Evolutionary conservation across 1,140 invertebrate species (phyloP).

Genomic region (Drosophila novamexicana): DNA sequence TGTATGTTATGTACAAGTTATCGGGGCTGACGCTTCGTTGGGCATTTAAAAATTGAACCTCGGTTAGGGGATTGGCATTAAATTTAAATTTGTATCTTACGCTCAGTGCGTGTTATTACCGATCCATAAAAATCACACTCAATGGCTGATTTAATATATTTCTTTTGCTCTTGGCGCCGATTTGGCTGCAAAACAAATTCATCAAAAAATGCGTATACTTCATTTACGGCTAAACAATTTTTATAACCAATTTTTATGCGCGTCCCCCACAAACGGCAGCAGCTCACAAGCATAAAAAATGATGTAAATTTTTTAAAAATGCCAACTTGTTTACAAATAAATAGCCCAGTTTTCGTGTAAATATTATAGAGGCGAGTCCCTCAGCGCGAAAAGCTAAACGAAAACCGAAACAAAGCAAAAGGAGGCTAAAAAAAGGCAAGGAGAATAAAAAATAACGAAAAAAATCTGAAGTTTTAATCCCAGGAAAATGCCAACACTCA

Average conservation of each 20-base stretch:
- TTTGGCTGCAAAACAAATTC: conserved; percentile 64
- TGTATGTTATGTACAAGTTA: conserved; percentile 10
- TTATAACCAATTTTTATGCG: conserved; percentile 76
- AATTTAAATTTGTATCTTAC: conserved; percentile 12
- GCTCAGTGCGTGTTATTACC: conserved; percentile 42
- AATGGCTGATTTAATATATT: conserved; percentile 43
- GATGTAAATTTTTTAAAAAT: conserved; percentile 64
- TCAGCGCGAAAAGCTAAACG: conserved; percentile 15
- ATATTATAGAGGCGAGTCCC: conserved; percentile 38
- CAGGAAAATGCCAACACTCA: conserved; percentile 60
- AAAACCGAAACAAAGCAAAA: conserved; percentile 23
- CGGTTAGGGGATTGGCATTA: neutral
- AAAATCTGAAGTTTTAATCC: conserved; percentile 69
- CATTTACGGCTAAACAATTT: conserved; percentile 70
- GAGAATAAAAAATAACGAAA: conserved; percentile 16
- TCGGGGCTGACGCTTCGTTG: conserved; percentile 24
- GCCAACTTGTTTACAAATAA: conserved; percentile 78
- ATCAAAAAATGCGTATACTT: conserved; percentile 75
- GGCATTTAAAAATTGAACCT: conserved; percentile 7
- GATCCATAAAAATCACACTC: conserved; percentile 55
- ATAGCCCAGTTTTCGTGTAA: conserved; percentile 60
- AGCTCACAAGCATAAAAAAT: conserved; percentile 63
- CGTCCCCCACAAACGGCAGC: neutral
- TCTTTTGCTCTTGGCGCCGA: conserved; percentile 30
- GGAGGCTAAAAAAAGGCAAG: conserved; percentile 7